Evolutionary conservation across 64 coral and sea anemone genomes (phyloP).

Genomic region (Actinia tenebrosa): DNA sequence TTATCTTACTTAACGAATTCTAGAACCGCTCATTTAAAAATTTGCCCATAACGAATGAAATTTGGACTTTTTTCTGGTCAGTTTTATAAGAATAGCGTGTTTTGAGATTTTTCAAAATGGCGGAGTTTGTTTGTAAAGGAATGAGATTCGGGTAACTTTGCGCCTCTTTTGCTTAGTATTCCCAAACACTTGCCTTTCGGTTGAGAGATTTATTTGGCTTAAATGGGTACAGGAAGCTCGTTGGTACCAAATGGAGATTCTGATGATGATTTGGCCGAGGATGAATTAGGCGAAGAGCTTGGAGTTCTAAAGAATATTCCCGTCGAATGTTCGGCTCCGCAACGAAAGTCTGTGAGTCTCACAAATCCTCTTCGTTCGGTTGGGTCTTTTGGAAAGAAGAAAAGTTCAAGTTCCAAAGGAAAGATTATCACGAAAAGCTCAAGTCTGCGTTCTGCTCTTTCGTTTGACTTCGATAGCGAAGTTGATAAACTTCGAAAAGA

Average conservation of each 20-base stretch:
- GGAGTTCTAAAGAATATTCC: constrained; percentile 42
- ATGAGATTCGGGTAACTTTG: neutral
- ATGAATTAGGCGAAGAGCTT: constrained; percentile 21
- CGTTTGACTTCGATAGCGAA: constrained; percentile 34
- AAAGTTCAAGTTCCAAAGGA: constrained; percentile 27
- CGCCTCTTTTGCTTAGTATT: neutral
- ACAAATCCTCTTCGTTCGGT: constrained; percentile 30
- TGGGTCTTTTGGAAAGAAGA: constrained; percentile 68
- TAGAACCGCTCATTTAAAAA: neutral
- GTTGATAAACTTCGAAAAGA: constrained; percentile 40
- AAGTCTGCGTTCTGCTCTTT: constrained; percentile 68
- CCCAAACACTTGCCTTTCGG: neutral
- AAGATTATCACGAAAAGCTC: constrained; percentile 59
- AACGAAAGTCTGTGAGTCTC: constrained; percentile 10
- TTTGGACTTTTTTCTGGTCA: neutral
- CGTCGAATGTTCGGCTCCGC: constrained; percentile 31
- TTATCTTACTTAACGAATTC: neutral
- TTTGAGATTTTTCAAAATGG: constrained; percentile 8
- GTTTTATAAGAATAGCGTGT: neutral
- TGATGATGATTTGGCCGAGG: constrained; percentile 28
- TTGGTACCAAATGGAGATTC: neutral
- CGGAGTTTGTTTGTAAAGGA: constrained; percentile 1
- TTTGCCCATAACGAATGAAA: neutral
- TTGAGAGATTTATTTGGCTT: neutral
- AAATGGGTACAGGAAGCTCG: constrained; percentile 51